A percentile compares a stretch with the other conserved stretches of the same genome.
Conservation (phyloP, 2,113 vertebrate genomes). For the Xyrauchen texanus region DNA sequence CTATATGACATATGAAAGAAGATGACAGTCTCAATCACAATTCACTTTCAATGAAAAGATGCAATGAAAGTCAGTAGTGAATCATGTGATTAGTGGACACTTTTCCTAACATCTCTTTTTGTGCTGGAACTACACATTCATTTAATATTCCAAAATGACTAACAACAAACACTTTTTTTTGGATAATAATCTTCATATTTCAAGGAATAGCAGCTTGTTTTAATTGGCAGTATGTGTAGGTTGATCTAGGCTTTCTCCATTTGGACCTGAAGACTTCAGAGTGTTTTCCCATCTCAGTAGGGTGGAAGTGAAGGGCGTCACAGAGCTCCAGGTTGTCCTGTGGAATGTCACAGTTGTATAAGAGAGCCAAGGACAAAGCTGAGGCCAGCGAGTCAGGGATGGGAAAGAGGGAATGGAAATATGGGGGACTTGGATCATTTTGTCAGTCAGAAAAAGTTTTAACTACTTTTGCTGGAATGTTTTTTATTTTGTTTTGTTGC, state of each 20-base stretch:
- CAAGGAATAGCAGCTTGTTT: conserved; percentile 2
- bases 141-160: neutral
- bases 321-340: conserved; percentile 61
- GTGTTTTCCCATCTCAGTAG: conserved; percentile 35
- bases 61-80: too few species aligned
- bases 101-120: too few species aligned
- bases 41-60: too few species aligned
- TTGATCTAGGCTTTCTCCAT: conserved; percentile 9
- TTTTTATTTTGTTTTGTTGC: neutral
- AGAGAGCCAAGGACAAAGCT: conserved; percentile 59
- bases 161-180: neutral
- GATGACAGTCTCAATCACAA: too few species aligned
- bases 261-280: conserved; percentile 5
- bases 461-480: neutral
- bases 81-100: too few species aligned
- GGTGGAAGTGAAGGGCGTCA: conserved; percentile 70
- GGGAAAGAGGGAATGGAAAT: conserved; percentile 10
- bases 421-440: neutral
- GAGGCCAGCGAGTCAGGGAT: conserved; percentile 39
- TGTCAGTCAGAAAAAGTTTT: neutral
- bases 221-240: neutral
- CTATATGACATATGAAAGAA: too few species aligned
- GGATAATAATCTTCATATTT: neutral
- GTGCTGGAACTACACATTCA: too few species aligned
- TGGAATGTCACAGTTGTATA: conserved; percentile 63